Conservation (phyloP, 2,797 vertebrate genomes). For the Hozukius guyotensis region DNA sequence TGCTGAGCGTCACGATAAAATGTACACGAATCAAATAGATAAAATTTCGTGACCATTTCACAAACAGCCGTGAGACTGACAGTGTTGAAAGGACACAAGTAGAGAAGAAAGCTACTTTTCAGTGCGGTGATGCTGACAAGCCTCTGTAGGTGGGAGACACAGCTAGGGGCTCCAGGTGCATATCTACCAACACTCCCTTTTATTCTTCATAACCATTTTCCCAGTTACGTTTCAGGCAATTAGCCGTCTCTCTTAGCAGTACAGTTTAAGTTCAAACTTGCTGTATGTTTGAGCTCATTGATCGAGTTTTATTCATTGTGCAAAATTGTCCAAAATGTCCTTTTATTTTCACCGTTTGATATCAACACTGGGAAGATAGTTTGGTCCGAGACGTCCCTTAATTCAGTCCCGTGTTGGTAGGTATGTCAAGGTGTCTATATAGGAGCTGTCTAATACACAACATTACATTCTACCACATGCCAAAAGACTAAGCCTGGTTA, state of each 20-base stretch:
- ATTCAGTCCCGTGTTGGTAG: conserved; percentile 68
- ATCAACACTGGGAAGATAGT: conserved; percentile 1
- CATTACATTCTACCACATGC: conserved; percentile 72
- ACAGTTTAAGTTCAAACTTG: neutral
- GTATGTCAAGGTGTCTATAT: conserved; percentile 63
- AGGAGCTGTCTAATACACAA: conserved; percentile 70
- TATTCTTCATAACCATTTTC: neutral
- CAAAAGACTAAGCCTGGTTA: conserved; percentile 64
- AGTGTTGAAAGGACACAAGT: neutral
- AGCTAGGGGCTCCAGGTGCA: conserved; percentile 56
- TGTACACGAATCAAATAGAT: no score
- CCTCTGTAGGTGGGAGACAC: conserved; percentile 62
- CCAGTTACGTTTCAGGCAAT: neutral
- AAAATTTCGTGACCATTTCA: no score
- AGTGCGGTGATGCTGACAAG: conserved; percentile 54
- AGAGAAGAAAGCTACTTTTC: conserved; percentile 47
- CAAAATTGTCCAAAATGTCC: neutral
- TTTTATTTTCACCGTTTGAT: neutral
- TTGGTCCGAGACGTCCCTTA: conserved; percentile 22
- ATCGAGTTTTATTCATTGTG: neutral
- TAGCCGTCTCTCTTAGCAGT: neutral
- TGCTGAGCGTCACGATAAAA: no score
- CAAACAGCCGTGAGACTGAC: no score
- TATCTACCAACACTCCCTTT: conserved; percentile 74
- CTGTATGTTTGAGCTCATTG: neutral